These are phyloP conservation scores for Lagopus muta DNA, from an alignment of 2,113 vertebrate species.

Conservation along the genomic window DNA sequence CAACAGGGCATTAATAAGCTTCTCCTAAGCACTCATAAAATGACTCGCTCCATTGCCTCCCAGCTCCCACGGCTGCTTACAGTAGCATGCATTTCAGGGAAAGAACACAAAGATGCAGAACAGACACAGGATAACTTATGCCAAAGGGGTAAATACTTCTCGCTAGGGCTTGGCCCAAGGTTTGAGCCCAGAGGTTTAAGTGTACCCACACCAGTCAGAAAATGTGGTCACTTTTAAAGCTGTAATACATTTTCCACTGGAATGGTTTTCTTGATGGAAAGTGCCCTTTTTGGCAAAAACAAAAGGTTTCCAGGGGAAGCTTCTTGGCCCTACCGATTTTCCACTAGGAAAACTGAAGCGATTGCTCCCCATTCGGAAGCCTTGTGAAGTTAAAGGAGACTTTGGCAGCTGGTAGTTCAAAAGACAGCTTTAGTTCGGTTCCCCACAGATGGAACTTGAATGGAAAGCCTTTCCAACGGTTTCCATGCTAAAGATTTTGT, in stretches of 20 bases:
- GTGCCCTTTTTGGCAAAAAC: background rate
- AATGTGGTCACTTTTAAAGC: background rate
- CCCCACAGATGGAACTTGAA: background rate
- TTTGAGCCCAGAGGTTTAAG: background rate
- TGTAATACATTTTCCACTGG: background rate
- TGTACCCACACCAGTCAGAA: background rate
- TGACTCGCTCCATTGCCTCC: background rate
- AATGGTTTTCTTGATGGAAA: slow-evolving; percentile 17
- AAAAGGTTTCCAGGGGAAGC: slow-evolving; percentile 18
- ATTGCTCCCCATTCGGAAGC: background rate
- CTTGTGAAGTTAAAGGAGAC: background rate
- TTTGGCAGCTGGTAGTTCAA: background rate
- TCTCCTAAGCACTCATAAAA: background rate
- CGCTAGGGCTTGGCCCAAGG: background rate
- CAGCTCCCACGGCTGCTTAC: background rate
- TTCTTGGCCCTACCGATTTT: background rate
- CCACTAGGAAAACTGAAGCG: slow-evolving; percentile 7
- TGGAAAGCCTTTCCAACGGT: background rate
- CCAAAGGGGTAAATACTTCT: background rate
- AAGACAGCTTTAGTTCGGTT: background rate
- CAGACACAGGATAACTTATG: background rate
- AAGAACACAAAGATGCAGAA: background rate
- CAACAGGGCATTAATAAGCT: background rate
- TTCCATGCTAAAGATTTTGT: background rate
- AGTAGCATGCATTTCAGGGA: background rate